Evolutionary conservation across 2,113 vertebrate species (phyloP).

Genomic region (Rhineura floridana): DNA sequence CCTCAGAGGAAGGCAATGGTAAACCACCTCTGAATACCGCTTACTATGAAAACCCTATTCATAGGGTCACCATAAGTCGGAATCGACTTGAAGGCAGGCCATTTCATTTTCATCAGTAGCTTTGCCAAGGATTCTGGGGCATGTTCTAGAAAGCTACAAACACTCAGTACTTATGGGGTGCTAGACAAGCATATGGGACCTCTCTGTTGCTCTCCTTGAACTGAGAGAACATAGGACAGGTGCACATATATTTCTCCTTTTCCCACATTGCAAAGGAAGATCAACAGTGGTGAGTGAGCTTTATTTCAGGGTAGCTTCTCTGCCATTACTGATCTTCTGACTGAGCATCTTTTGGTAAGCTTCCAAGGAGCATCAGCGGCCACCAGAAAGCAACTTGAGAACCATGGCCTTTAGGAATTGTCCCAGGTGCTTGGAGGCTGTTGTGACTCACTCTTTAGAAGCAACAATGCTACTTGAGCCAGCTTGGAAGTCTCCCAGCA

Average conservation of each 20-base stretch:
- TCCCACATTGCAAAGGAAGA: not conserved
- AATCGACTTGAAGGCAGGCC: too few species aligned
- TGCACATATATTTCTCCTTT: not conserved
- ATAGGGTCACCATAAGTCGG: too few species aligned
- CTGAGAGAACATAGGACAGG: not conserved
- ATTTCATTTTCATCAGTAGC: not conserved
- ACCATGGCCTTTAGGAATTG: not conserved
- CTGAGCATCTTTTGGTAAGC: not conserved
- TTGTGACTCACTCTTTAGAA: not conserved
- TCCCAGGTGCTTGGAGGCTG: not conserved
- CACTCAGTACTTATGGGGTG: not conserved
- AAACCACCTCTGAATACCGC: too few species aligned
- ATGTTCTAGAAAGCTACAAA: not conserved
- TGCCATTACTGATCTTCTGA: not conserved
- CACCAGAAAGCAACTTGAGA: not conserved
- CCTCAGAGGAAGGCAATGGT: too few species aligned
- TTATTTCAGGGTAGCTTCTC: not conserved
- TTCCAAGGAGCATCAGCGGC: not conserved
- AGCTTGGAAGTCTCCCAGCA: constrained; percentile 14
- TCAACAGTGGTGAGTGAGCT: not conserved
- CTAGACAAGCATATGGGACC: not conserved
- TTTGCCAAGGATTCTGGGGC: not conserved
- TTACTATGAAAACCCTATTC: too few species aligned
- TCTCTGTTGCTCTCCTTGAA: not conserved
- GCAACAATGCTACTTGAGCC: not conserved